A percentile compares a stretch with the other conserved stretches of the same genome.
These are phyloP conservation scores for Hipparchia sbordonii DNA, from an alignment of 2,888 invertebrate species.

Conservation along the genomic window DNA sequence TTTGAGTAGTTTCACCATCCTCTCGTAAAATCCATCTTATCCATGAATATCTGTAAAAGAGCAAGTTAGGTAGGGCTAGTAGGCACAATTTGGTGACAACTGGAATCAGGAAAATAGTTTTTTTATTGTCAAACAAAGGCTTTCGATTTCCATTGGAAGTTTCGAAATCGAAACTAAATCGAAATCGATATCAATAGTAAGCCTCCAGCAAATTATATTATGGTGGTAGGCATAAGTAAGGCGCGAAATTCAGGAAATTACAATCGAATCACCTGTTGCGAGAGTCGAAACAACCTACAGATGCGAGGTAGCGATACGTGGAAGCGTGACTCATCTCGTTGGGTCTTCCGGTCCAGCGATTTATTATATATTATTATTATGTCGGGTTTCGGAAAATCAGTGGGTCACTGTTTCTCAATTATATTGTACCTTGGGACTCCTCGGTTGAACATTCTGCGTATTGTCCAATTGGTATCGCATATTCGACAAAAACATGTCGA, in stretches of 20 bases:
- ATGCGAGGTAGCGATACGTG: slow-evolving; percentile 17
- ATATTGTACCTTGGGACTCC: background rate
- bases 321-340: slow-evolving; percentile 30
- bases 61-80: too few relatives aligned
- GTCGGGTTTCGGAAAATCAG: background rate
- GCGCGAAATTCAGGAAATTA: slow-evolving; percentile 44
- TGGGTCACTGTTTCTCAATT: slow-evolving; percentile 12
- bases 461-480: too few relatives aligned
- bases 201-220: background rate
- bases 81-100: too few relatives aligned
- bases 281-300: slow-evolving; percentile 27
- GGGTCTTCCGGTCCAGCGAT: slow-evolving; percentile 24
- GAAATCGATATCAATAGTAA: background rate
- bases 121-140: too few relatives aligned
- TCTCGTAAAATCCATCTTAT: too few relatives aligned
- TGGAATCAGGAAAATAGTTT: too few relatives aligned
- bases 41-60: too few relatives aligned
- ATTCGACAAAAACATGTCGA: too few relatives aligned
- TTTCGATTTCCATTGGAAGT: background rate
- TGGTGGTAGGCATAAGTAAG: slow-evolving; percentile 33
- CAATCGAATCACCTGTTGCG: slow-evolving; percentile 46
- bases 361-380: slow-evolving; percentile 1
- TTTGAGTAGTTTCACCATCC: too few relatives aligned
- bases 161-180: background rate
- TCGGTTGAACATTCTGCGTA: background rate